These are phyloP conservation scores for Rhegmatorhina hoffmannsi DNA, from an alignment of 2,113 vertebrate species.

Conservation along the genomic window DNA sequence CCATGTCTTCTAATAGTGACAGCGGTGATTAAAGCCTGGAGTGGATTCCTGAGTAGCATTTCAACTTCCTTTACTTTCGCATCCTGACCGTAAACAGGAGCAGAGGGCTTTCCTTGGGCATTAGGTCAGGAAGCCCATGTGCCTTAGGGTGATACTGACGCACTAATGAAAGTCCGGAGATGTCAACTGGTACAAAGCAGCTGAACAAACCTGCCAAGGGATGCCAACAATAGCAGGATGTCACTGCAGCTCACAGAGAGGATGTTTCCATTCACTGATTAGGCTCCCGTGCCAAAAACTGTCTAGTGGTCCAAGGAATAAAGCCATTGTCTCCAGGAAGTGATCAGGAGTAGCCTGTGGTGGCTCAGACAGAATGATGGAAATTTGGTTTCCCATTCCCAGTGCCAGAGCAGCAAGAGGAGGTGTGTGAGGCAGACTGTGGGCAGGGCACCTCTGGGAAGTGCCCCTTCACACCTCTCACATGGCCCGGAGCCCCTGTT, in stretches of 20 bases:
- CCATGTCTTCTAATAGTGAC: neutral
- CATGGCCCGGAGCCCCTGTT: neutral
- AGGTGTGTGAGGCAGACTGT: neutral
- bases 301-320: constrained; percentile 17
- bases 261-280: constrained; percentile 58
- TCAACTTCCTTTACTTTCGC: constrained; percentile 52
- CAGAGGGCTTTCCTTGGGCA: constrained; percentile 60
- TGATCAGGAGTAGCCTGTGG: neutral
- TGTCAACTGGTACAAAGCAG: constrained; percentile 58
- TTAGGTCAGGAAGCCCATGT: constrained; percentile 49
- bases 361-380: neutral
- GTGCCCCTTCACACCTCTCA: fast-evolving
- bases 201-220: constrained; percentile 63
- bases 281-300: neutral
- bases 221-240: constrained; percentile 72
- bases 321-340: constrained; percentile 41
- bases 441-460: neutral
- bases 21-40: constrained; percentile 55
- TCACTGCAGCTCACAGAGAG: constrained; percentile 33
- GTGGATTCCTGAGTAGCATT: constrained; percentile 41
- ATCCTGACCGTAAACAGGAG: constrained; percentile 60
- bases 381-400: neutral
- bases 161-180: constrained; percentile 49
- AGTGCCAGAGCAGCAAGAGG: neutral
- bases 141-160: neutral